These are phyloP conservation scores for Stegastes partitus DNA, from an alignment of 2,113 vertebrate genomes.

Conservation along the genomic window DNA sequence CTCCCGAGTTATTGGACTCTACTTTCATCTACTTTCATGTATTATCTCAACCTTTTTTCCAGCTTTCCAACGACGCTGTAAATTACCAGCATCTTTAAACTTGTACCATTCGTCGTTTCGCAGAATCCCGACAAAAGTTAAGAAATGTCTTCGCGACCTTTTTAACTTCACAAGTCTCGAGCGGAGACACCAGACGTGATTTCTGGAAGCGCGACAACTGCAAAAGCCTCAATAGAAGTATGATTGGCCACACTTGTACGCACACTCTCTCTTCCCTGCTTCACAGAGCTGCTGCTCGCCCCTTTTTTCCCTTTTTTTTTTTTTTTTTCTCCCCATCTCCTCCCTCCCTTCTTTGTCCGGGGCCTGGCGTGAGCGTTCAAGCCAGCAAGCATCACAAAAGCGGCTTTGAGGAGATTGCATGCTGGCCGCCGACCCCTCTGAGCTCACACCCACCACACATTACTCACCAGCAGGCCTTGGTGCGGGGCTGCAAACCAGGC, in stretches of 20 bases:
- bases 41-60: no score
- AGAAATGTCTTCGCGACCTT: neutral
- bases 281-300: slow-evolving; percentile 35
- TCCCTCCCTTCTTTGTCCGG: slow-evolving; percentile 34
- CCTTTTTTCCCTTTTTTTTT: neutral
- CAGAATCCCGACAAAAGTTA: neutral
- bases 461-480: slow-evolving; percentile 54
- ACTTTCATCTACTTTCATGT: no score
- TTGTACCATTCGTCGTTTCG: no score
- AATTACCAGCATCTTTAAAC: neutral
- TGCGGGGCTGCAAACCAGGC: slow-evolving; percentile 28
- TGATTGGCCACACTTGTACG: slow-evolving; percentile 26
- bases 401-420: slow-evolving; percentile 70
- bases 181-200: slow-evolving; percentile 35
- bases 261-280: slow-evolving; percentile 28
- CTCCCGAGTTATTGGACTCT: no score
- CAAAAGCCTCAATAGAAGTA: slow-evolving; percentile 24
- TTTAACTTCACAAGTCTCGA: slow-evolving; percentile 3
- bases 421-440: slow-evolving; percentile 64
- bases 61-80: neutral
- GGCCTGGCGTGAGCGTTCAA: slow-evolving; percentile 54
- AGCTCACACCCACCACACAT: slow-evolving; percentile 67
- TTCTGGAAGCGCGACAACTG: slow-evolving; percentile 45
- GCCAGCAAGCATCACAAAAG: slow-evolving; percentile 79
- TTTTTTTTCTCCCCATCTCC: no score